These are phyloP conservation scores for Aurelia coerulea DNA, from an alignment of 30 jellyfish, hydroid and myxozoan genomes.

Conservation along the genomic window DNA sequence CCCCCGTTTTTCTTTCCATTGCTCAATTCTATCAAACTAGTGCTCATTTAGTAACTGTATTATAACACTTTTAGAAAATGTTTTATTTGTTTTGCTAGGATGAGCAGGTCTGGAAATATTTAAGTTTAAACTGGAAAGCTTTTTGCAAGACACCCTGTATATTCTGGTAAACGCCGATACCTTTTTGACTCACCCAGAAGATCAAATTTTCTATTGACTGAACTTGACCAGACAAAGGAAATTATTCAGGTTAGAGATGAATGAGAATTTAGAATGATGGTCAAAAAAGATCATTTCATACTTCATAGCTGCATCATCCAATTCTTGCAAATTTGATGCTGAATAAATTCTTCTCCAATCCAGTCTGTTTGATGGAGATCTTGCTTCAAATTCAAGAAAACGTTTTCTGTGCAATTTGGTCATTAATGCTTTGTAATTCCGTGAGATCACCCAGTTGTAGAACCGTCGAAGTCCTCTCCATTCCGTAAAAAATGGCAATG, in stretches of 20 bases:
- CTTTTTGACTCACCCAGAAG: no score
- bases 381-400: conserved; percentile 37
- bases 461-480: conserved; percentile 84
- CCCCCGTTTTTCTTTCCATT: no score
- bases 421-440: conserved; percentile 61
- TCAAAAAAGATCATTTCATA: background rate
- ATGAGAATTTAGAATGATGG: background rate
- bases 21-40: no score
- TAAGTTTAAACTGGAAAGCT: no score
- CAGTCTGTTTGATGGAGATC: conserved; percentile 7
- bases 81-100: no score
- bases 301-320: conserved; percentile 70
- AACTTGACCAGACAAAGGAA: no score
- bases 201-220: no score
- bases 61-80: no score
- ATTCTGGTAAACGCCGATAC: no score
- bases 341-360: conserved; percentile 88
- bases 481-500: conserved; percentile 56
- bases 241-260: background rate
- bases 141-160: no score
- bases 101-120: no score
- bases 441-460: conserved; percentile 74
- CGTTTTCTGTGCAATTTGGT: conserved; percentile 58
- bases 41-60: no score
- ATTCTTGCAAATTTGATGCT: conserved; percentile 77